Conservation (phyloP, 1,140 invertebrate genomes). For the Samia ricini region DNA sequence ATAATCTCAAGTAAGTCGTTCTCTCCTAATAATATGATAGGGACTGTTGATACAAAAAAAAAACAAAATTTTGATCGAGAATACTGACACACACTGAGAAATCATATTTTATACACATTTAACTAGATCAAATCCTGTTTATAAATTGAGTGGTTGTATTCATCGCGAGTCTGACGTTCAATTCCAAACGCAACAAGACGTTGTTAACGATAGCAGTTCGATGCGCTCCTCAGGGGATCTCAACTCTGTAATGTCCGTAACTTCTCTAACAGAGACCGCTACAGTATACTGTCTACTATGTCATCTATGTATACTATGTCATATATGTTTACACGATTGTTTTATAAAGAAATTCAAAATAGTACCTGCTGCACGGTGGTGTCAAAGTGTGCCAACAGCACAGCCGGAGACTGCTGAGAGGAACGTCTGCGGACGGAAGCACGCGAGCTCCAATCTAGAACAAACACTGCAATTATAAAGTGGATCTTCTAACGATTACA, state of each 20-base stretch:
- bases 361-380: constrained; percentile 81
- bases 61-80: no score
- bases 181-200: background rate
- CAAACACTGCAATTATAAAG: constrained; percentile 11
- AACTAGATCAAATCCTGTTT: background rate
- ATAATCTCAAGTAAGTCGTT: no score
- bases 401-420: constrained; percentile 59
- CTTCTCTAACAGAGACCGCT: no score
- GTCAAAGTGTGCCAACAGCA: constrained; percentile 80
- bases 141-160: background rate
- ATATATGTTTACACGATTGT: no score
- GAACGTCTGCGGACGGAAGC: constrained; percentile 49
- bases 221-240: background rate
- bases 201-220: background rate
- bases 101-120: background rate
- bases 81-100: no score
- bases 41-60: no score
- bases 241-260: background rate
- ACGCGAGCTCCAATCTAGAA: constrained; percentile 55
- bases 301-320: no score
- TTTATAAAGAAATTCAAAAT: no score
- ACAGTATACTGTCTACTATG: no score
- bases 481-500: no score
- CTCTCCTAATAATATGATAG: no score
- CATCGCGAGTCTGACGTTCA: background rate